Evolutionary conservation across 2,888 invertebrate species (phyloP), one percentile per base, ranked within the genome.

Genomic region (Hemaris fuciformis): DNA sequence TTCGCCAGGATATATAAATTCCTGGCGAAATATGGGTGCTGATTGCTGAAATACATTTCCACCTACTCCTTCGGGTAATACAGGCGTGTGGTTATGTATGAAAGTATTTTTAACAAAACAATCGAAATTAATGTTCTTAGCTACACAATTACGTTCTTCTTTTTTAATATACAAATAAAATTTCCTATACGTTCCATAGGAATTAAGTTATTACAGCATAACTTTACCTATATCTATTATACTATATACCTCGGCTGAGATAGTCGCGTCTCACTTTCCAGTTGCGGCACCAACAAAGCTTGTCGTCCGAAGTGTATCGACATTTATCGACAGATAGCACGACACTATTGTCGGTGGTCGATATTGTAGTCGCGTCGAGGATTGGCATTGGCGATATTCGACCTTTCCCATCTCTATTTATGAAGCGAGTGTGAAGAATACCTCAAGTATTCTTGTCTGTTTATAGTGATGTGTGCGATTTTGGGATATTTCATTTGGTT

Each of bases 271-370:
- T 48, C 34, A 60, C 48, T 60, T 60, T 53, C 60, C 41, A 38
- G 60, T 60, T 53, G 34, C 43, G 31, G 58, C 48, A 6, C 15
- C 41, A 62, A 72, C 72, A 69, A 72, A 68, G 69, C 68, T 46
- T 69, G 71, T 68, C 69, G 59, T 25, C 43, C 38, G 68, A 65
- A 60, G 48, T 41, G 53, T 67, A 65, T 56, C 58, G 65, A 62
- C 63, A 64, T 61, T 60, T 59, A 59, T 48, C 60, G 60, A 60
- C 41, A 60, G 48, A 48, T 41, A 41, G 48, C 15, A 41, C 62
- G 53, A 62, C 46, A 64, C 64, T 70, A 68, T 67, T 59, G 56
- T 57, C 59, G 60, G 60, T 45, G 59, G 60, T 63, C 38, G 60
- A 59, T 41, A 66, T 62, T 69, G 62, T 66, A 53, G 56, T 53